phyloP scores from a whole-genome alignment of 2,797 vertebrate species.

The Onychomys arenicola region DNA sequence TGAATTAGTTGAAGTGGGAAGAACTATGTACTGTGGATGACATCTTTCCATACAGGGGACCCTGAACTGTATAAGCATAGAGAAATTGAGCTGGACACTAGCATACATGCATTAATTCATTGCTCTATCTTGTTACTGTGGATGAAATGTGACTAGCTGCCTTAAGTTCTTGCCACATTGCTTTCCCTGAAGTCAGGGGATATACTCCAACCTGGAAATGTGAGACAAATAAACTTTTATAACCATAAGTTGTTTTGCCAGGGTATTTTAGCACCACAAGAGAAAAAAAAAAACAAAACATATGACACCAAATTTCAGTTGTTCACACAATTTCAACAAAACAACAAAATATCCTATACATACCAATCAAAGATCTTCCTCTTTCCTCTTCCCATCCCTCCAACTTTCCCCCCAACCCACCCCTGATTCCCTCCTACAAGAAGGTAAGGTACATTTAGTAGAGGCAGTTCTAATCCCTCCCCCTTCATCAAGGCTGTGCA shows the following conservation, averaged over 20 bases:
- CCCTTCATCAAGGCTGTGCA: too few relatives aligned
- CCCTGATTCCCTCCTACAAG: too few relatives aligned
- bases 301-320: not conserved
- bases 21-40: not conserved
- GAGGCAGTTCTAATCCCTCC: too few relatives aligned
- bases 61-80: not conserved
- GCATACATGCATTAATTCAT: not conserved
- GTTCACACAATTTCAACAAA: constrained; percentile 37
- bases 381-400: too few relatives aligned
- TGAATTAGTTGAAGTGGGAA: not conserved
- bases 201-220: not conserved
- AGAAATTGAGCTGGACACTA: not conserved
- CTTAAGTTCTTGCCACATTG: not conserved
- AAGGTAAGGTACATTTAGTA: too few relatives aligned
- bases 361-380: too few relatives aligned
- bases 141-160: not conserved
- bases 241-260: not conserved
- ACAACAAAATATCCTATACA: not conserved
- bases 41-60: not conserved
- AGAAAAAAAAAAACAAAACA: not conserved
- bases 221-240: not conserved
- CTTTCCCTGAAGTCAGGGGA: not conserved
- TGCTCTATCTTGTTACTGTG: not conserved
- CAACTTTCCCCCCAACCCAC: too few relatives aligned
- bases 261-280: not conserved